phyloP scores from a whole-genome alignment of 37 sponge, comb jelly and placozoan species.

The Ianthella basta region DNA sequence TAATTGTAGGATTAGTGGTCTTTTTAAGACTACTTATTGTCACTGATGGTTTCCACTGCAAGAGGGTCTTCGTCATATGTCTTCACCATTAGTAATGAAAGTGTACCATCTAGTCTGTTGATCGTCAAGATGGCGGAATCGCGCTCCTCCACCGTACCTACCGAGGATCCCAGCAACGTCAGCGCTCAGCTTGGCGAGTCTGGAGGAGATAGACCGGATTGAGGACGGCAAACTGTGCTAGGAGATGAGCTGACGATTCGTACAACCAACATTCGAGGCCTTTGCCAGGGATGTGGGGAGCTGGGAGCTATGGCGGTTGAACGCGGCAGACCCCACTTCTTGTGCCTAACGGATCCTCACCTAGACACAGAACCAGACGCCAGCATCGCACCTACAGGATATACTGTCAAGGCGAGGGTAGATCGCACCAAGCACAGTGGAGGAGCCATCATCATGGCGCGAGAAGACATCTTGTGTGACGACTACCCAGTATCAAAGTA shows the following conservation, averaged over 20 bases:
- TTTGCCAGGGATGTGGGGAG: slow-evolving; percentile 31
- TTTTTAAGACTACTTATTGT: too few species aligned
- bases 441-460: slow-evolving; percentile 19
- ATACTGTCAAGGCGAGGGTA: slow-evolving; percentile 9
- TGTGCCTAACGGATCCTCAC: slow-evolving; percentile 24
- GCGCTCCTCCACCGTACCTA: neutral
- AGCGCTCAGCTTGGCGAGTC: slow-evolving; percentile 5
- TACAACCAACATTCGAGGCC: slow-evolving; percentile 9
- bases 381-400: neutral
- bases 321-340: slow-evolving; percentile 24
- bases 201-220: slow-evolving; percentile 8
- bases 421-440: slow-evolving; percentile 14
- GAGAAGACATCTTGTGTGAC: slow-evolving; percentile 28
- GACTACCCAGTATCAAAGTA: slow-evolving; percentile 11
- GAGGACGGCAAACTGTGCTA: neutral
- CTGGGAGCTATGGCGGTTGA: slow-evolving; percentile 6
- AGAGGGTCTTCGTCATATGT: too few species aligned
- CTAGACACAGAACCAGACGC: slow-evolving; percentile 4
- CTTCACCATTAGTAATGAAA: neutral
- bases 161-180: slow-evolving; percentile 29
- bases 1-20: too few species aligned
- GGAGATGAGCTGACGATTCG: slow-evolving; percentile 8
- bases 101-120: neutral
- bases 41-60: too few species aligned
- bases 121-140: slow-evolving; percentile 26